Base-by-base conservation (phyloP, 2,888 invertebrate genomes). In the Callosobruchus maculatus region DNA sequence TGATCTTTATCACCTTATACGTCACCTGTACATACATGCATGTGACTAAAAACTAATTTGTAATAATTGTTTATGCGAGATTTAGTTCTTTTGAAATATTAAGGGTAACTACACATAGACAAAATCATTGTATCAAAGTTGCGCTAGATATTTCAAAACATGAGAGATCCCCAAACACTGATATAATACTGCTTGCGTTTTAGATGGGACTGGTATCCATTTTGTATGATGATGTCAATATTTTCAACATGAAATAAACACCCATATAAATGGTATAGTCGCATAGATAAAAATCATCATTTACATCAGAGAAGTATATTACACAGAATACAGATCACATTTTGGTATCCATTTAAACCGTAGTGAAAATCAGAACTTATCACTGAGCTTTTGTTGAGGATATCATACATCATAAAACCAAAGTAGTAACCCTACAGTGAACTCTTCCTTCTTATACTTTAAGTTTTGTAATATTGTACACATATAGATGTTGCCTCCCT, bases 401-500 rank as follows among this genome's bases (percentile, higher is more conserved):
- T 49, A 49, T 18, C 18, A 49, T 49, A 49, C 49, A 49, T 49
- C 49, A 13, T 18, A 49, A 49, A 49, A 18, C 49, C 49, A 49
- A 49, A 49, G 49, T 49, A 49, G 49, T 49, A 26, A 49, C 49
- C 49, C 13, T 49, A 13, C 49, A 13, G 68, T 68, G 22, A 2
- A 18, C 2, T 70, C 22, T 7, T 1, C 9, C 22, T 5, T 1
- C 7, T 22, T 22, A 70, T 22, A 70, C 22, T 20, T 70, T 20
- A 9, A 18, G 7, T 1, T 68, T 68, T 77, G 74, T 75, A 76
- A 77, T 77, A 77, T 76, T 78, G 77, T 77, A 78, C 78, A 80
- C 76, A 78, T 75, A 79, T 80, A 81, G 81, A 80, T 82, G 82
- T 82, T 80, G 81, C 81, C 81, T 80, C 81, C 80, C 77, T 78